Base-by-base conservation (phyloP, 2,797 vertebrate genomes). In the Australoheros facetus region DNA sequence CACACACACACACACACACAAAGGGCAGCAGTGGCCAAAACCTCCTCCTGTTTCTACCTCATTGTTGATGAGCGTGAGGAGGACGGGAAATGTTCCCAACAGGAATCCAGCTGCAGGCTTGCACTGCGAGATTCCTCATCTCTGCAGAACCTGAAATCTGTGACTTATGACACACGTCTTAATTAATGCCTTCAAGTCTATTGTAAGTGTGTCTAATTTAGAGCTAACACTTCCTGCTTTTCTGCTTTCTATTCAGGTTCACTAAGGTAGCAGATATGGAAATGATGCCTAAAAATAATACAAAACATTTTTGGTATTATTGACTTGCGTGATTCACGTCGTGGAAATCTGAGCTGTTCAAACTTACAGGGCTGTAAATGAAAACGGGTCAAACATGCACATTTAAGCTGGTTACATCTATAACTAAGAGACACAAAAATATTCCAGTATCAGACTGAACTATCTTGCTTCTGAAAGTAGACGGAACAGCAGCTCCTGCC, bases 321-420 rank as follows among this genome's bases (percentile, higher is more conserved):
- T 32, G 30, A 1, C 6, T 32, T 5, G 30, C 6, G 1, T 30
- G 28, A 30, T 30, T 4, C 6, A 32, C 30, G 6, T 32, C 1
- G 30, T 7, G 6, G 5, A 32, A 32, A 32, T 2, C 37, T 39
- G 34, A 42, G n/a, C 23, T 60, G n/a, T 37, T 64, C 26, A 64
- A 64, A 45, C 17, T 0, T 39, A 28, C 21, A 64, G 0, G 0
- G 16, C 7, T 17, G 17, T 17, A 17, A 48, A 16, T 16, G 5
- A 5, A 45, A 48, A 16, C 45, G 6, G 42, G 42, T 14, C 13
- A 45, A 4, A 45, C 2, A 2, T 26, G 13, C 60, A 64, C 37
- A 42, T 42, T 42, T 42, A 42, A 42, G 11, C 39, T 26, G 60
- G 16, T 23, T 19, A 11, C 37, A 45, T 45, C 11, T 42, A 11